Evolutionary conservation across 92 coral and sea anemone genomes (phyloP).

Genomic region (Blastomussa wellsi): DNA sequence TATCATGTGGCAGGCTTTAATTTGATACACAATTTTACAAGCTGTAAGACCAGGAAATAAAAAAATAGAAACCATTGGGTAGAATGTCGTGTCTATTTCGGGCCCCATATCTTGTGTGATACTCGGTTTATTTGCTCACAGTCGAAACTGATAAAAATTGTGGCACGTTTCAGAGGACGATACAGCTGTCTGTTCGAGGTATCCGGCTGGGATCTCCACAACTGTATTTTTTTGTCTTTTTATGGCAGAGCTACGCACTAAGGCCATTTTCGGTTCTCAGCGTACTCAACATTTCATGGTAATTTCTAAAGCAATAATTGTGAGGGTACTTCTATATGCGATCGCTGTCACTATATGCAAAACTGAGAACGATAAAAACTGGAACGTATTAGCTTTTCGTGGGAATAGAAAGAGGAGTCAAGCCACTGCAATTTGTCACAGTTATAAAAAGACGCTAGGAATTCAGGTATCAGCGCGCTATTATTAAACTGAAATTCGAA

Average conservation of each 20-base stretch:
- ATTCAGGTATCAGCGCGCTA: background rate
- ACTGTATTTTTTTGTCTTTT: background rate
- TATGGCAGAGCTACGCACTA: conserved; percentile 20
- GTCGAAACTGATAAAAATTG: conserved; percentile 12
- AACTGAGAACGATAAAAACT: background rate
- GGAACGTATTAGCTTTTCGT: background rate
- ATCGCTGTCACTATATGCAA: background rate
- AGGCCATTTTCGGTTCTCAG: background rate
- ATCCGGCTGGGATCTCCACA: conserved; percentile 31
- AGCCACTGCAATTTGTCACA: background rate
- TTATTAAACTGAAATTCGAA: background rate
- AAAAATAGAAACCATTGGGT: conserved; percentile 10
- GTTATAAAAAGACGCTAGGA: background rate
- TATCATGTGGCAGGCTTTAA: background rate
- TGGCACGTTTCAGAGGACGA: conserved; percentile 11
- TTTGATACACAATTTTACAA: conserved; percentile 13
- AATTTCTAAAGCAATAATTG: background rate
- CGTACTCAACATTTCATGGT: background rate
- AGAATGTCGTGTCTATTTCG: background rate
- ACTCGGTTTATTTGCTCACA: conserved; percentile 1
- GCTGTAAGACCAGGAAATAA: conserved; percentile 1
- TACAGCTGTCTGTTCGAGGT: conserved; percentile 38
- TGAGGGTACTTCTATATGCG: background rate
- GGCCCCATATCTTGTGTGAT: background rate
- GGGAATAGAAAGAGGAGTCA: background rate